Base-by-base conservation (phyloP, 2,888 invertebrate genomes). In the Troilus luridus region DNA sequence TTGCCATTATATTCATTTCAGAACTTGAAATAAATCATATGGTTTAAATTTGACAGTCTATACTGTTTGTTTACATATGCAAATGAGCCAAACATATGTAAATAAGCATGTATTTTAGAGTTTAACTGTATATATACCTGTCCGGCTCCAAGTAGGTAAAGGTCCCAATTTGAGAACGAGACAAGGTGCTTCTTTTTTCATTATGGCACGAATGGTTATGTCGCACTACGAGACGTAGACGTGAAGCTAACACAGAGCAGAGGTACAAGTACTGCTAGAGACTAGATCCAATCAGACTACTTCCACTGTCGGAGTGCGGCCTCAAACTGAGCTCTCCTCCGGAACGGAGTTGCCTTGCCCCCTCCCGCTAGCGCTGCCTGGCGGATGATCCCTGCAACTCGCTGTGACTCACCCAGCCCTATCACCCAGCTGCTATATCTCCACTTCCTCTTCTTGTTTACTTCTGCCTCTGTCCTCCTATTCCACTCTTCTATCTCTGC, bases 161-260 rank as follows among this genome's bases (percentile, higher is more conserved):
- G 93, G 93, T 17, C 92, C 92, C 88, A 93, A 91, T 64, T 93
- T 92, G 62, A 93, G 93, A 27, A 93, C 93, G 21, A 93, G 91
- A 91, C 93, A 93, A 5, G 93, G 93, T 21, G 93, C 92, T 92
- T 93, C 92, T 91, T 93, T 93, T 92, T 96, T 93, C 93, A 93
- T 93, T n/a, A 56, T 91, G 27, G 81, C 81, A 81, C 81, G 81
- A 81, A 41, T 81, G 81, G 81, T n/a, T 81, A 58, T 90, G 77
- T 77, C 85, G 56, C 64, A 88, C 88, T 88, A 88, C 90, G 11
- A 56, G 81, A 90, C 54, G 41, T 58, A 58, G 90, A 90, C 81
- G 41, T 90, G 60, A 60, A 90, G 60, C 72, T n/a, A 85, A 90
- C 85, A 85, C 85, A 56, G 24, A 67, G 41, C 56, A 85, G 85